A percentile compares a stretch with the other conserved stretches of the same genome.
These are phyloP conservation scores for Drosophila maculinotata DNA, from an alignment of 2,888 invertebrate species.

Conservation along the genomic window DNA sequence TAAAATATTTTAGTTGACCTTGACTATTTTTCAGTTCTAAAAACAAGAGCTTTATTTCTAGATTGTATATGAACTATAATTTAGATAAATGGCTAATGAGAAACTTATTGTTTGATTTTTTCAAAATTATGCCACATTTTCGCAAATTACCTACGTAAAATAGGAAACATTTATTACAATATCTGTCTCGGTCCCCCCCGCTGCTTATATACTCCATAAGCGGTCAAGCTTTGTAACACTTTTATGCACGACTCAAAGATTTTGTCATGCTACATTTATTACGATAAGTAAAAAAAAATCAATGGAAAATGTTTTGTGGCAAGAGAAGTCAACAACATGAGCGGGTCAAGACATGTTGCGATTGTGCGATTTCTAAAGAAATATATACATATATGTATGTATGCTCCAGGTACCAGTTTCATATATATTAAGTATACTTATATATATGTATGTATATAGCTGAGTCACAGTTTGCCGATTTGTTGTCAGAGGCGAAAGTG, in stretches of 20 bases:
- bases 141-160: background rate
- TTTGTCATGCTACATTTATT: conserved; percentile 28
- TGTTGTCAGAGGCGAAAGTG: conserved; percentile 48
- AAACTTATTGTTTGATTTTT: no score
- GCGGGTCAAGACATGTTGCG: conserved; percentile 22
- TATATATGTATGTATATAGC: conserved; percentile 1
- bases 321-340: conserved; percentile 23
- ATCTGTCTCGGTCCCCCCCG: background rate
- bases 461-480: conserved; percentile 38
- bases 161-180: background rate
- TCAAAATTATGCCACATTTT: background rate
- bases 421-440: background rate
- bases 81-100: no score
- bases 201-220: background rate
- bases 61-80: no score
- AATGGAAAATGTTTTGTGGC: conserved; percentile 12
- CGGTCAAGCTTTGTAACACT: conserved; percentile 1
- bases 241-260: conserved; percentile 22
- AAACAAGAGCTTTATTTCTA: no score
- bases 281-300: conserved; percentile 19
- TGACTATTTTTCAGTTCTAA: no score
- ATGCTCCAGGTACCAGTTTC: conserved; percentile 13
- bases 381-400: conserved; percentile 8
- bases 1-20: no score
- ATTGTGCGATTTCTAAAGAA: conserved; percentile 36